Conservation (phyloP, 2,113 vertebrate genomes). For the Psephotus haematonotus region DNA sequence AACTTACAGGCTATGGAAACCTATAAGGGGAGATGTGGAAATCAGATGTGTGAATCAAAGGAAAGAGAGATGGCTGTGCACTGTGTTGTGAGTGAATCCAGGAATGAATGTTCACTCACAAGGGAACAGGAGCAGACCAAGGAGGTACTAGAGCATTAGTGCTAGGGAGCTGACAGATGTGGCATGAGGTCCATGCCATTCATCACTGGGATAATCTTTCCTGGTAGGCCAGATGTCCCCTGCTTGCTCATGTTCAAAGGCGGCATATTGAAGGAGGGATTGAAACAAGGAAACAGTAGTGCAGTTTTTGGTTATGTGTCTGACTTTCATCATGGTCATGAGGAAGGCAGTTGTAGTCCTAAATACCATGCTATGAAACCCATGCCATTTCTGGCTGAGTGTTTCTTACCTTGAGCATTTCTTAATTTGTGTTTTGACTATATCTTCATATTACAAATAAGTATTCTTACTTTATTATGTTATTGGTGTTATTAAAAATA, state of each 20-base stretch:
- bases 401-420: background rate
- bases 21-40: accelerated
- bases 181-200: background rate
- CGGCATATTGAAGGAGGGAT: background rate
- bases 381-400: background rate
- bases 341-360: background rate
- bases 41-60: background rate
- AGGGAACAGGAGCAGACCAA: background rate
- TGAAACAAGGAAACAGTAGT: background rate
- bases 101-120: background rate
- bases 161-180: background rate
- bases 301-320: background rate
- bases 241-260: background rate
- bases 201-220: background rate
- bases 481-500: background rate
- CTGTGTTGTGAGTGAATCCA: background rate
- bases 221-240: background rate
- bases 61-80: background rate
- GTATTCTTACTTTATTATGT: background rate
- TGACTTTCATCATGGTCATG: background rate
- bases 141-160: accelerated
- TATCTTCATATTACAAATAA: background rate
- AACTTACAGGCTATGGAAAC: background rate
- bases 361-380: background rate
- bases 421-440: background rate